Conservation (phyloP, 2,888 invertebrate species). For the Opisthograptis luteolata region DNA sequence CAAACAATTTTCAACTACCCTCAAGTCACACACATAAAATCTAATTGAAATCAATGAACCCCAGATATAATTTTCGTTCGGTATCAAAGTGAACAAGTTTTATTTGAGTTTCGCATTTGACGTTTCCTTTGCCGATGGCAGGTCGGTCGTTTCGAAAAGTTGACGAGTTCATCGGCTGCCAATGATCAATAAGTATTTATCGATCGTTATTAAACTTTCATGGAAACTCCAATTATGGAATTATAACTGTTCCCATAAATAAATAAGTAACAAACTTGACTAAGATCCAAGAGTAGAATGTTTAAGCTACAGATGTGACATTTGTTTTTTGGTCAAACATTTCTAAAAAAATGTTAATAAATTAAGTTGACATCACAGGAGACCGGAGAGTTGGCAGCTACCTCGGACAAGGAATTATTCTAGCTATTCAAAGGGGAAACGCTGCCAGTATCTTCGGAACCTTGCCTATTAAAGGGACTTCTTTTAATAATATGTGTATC, state of each 20-base stretch:
- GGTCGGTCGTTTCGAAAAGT: constrained; percentile 39
- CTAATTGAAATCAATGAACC: constrained; percentile 17
- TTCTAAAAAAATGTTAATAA: too few relatives aligned
- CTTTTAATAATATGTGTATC: too few relatives aligned
- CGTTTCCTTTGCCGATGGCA: constrained; percentile 25
- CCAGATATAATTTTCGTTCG: constrained; percentile 23
- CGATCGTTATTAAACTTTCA: constrained; percentile 1
- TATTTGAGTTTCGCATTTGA: constrained; percentile 38
- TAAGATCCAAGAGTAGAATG: neutral
- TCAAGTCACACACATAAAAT: constrained; percentile 13
- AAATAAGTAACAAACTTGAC: neutral
- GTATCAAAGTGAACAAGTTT: constrained; percentile 37
- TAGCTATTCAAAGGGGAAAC: too few relatives aligned
- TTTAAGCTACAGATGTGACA: neutral
- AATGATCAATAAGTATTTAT: constrained; percentile 35
- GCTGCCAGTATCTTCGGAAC: too few relatives aligned
- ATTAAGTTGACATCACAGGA: neutral
- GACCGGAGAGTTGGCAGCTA: neutral
- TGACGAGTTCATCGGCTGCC: constrained; percentile 37
- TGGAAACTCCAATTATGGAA: constrained; percentile 8
- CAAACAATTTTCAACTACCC: neutral
- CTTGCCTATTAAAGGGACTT: too few relatives aligned
- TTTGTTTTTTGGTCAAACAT: neutral
- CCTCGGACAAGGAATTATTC: neutral
- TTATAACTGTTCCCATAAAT: constrained; percentile 4